Evolutionary conservation across 2,888 invertebrate species (phyloP), one percentile per base, ranked within the genome.

Genomic region (Drosophila anomalata): DNA sequence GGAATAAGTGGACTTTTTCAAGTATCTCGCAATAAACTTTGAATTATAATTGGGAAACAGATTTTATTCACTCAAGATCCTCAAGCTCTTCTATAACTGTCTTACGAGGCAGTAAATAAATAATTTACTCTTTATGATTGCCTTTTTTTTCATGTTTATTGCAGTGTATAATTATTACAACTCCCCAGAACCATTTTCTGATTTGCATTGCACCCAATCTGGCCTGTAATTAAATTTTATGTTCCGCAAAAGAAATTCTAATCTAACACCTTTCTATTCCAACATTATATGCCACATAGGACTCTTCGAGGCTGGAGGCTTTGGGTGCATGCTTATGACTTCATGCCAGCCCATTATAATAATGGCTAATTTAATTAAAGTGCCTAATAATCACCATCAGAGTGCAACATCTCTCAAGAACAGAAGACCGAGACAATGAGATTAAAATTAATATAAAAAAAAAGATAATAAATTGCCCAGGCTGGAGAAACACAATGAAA

Each of bases 311-410:
- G 17, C 12, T 50, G 4, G 7, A 11, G 29, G 9, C 24, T 36
- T 29, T 26, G 22, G 44, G 22, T 22, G 29, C 26, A 24, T 51
- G 65, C 24, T 31, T 33, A 29, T 50, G 24, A 9, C 29, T 56
- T 29, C 47, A 47, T 53, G 66, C 67, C 53, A 53, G 24, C 24
- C 39, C 54, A 66, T 65, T 66, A 59, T 52, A 58, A 42, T 72
- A 59, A 55, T 59, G 20, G 47, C 52, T 68, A 59, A 78, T 72
- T 76, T 76, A 87, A 81, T 87, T 76, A 80, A 51, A 61, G 63
- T 69, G 71, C 44, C 31, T 41, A 46, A 55, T 47, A 36, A 55
- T 52, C 42, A 67, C 56, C 31, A 67, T 55, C 55, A 48, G 26
- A 55, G 53, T 55, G 47, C 50, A 56, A 44, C 56, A 14, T 20